Percentiles rank a stretch among this genome's conserved stretches.
These are phyloP conservation scores for Encarsia formosa DNA, from an alignment of 2,888 invertebrate genomes.

Conservation along the genomic window DNA sequence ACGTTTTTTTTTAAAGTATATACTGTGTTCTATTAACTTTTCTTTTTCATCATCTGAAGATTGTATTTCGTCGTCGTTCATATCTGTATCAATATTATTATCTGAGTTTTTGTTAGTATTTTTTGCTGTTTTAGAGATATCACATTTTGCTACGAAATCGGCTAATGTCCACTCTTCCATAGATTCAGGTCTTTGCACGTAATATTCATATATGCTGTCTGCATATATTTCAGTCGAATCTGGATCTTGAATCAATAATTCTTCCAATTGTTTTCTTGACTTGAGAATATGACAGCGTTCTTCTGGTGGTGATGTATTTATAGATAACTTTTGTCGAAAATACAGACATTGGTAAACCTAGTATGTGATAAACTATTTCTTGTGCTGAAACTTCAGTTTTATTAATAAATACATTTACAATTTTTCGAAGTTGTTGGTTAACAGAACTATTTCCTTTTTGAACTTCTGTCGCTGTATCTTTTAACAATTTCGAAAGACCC, in stretches of 20 bases:
- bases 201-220: constrained; percentile 30
- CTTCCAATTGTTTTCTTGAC: too few species aligned
- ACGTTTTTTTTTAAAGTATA: too few species aligned
- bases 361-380: constrained; percentile 31
- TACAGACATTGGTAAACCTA: too few species aligned
- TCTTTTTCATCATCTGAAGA: too few species aligned
- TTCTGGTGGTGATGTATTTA: too few species aligned
- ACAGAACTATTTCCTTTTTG: background rate
- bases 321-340: too few species aligned
- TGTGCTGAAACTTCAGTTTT: constrained; percentile 18
- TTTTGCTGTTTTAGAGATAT: constrained; percentile 8
- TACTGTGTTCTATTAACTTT: too few species aligned
- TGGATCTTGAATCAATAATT: too few species aligned
- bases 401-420: background rate
- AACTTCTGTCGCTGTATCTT: background rate
- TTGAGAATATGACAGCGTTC: too few species aligned
- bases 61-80: too few species aligned
- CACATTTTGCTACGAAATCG: constrained; percentile 9
- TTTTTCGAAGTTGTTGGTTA: background rate
- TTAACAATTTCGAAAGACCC: background rate
- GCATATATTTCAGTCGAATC: background rate
- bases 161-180: constrained; percentile 14
- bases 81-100: constrained; percentile 1
- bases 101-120: constrained; percentile 7
- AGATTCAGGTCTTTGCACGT: constrained; percentile 5